Evolutionary conservation across 2,888 invertebrate genomes (phyloP).

Genomic region (Aethes cnicana): DNA sequence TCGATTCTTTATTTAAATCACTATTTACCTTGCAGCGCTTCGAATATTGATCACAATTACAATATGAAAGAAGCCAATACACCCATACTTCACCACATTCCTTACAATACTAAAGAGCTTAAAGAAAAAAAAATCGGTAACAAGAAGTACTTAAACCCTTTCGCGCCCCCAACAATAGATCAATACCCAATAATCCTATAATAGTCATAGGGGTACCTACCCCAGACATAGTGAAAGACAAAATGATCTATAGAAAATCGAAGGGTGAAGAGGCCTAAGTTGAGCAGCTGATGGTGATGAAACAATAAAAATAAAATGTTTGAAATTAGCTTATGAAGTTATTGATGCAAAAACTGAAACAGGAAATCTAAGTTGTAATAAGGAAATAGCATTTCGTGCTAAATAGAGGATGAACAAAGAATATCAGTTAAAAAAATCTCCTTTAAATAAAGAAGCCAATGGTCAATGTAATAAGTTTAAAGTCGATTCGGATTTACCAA

Average conservation of each 20-base stretch:
- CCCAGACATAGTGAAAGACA: conserved; percentile 35
- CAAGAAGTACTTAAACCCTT: conserved; percentile 66
- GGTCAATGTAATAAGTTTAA: too few relatives aligned
- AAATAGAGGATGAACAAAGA: neutral
- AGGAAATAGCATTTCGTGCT: neutral
- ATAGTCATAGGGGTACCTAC: conserved; percentile 44
- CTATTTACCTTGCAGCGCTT: conserved; percentile 23
- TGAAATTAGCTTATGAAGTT: neutral
- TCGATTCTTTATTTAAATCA: conserved; percentile 5
- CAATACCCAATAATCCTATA: conserved; percentile 81
- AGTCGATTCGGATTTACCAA: neutral
- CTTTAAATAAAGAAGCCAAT: too few relatives aligned
- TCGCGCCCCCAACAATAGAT: conserved; percentile 74
- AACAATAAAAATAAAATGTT: conserved; percentile 36
- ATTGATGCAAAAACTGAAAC: too few relatives aligned
- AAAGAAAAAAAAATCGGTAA: conserved; percentile 44
- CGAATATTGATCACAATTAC: conserved; percentile 13
- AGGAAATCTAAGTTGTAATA: neutral
- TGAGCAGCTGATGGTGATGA: conserved; percentile 50
- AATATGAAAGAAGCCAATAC: conserved; percentile 33
- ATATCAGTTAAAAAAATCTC: neutral
- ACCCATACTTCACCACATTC: conserved; percentile 36
- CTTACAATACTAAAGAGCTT: conserved; percentile 33
- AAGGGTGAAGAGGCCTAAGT: conserved; percentile 57
- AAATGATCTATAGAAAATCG: conserved; percentile 49